Evolutionary conservation across 1,140 invertebrate species (phyloP), one percentile per base, ranked within the genome.

Genomic region (Geopemphigus sp.): DNA sequence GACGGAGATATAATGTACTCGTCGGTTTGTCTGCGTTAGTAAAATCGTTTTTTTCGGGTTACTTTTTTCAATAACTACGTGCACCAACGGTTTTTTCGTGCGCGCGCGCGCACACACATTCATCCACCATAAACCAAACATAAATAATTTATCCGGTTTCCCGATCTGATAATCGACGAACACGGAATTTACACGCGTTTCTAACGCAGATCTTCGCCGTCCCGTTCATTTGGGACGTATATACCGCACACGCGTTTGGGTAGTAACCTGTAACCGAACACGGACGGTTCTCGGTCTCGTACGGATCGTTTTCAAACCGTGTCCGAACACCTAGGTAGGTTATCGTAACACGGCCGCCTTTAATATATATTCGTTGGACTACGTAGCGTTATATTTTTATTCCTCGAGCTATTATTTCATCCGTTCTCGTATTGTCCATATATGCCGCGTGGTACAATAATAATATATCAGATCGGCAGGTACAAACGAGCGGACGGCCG

Each of bases 21-120:
- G 47, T 78, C 22, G 57, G 74, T 78, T 78, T 26, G 74, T 78
- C 74, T 78, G 74, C 57, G 74, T 78, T 78, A 78, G 50, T 78
- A 76, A 76, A 76, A 76, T 76, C n/a, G 32, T 64, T 76, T 59
- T 45, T 61, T 47, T 24, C 3, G 22, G 39, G 54, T 19, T 78
- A 59, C 74, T 78, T 61, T 76, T 76, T 76, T 57, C 57, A 78
- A 78, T 78, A 78, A 78, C 15, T 45, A 39, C 22, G 10, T 10
- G 68, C 56, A 47, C n/a, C 1, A 50, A 32, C 54, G 32, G 29
- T 17, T 78, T 39, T n/a, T 61, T 29, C 29, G 39, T 50, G 10
- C 19, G 17, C 24, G 24, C n/a, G 22, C 8, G n/a, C 14, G 19
- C 24, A 5, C 39, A 32, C 17, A 68, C 22, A 72, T 50, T 47